A percentile compares a stretch with the other conserved stretches of the same genome.
phyloP scores from a whole-genome alignment of 2,888 invertebrate species.

The Heliconius aoede region DNA sequence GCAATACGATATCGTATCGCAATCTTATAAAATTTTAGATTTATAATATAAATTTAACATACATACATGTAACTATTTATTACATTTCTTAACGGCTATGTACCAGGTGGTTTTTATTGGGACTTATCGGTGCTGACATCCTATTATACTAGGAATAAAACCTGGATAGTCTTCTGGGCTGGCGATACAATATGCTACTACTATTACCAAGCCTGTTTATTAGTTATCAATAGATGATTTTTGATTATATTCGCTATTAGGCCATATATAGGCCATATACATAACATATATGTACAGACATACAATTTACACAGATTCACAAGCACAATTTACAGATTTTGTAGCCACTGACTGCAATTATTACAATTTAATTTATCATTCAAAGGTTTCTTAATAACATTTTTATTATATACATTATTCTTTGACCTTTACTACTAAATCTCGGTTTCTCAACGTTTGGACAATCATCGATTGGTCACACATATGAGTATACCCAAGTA shows the following conservation, averaged over 20 bases:
- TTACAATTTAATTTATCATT: slow-evolving; percentile 7
- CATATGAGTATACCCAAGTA: neutral
- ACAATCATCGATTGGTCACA: slow-evolving; percentile 26
- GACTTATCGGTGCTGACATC: neutral
- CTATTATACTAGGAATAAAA: too few species aligned
- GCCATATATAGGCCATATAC: neutral
- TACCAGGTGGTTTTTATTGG: neutral
- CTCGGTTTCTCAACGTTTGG: slow-evolving; percentile 23
- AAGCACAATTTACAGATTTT: too few species aligned
- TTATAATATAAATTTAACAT: too few species aligned
- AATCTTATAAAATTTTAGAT: neutral
- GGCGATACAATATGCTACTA: too few species aligned
- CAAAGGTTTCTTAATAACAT: slow-evolving; percentile 15
- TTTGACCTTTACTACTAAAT: slow-evolving; percentile 27
- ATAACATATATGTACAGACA: neutral
- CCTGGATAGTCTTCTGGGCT: too few species aligned
- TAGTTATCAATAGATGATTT: neutral
- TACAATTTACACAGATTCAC: too few species aligned
- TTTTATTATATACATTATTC: slow-evolving; percentile 19
- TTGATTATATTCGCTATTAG: neutral
- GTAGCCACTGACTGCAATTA: too few species aligned
- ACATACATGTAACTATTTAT: neutral
- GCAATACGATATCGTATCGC: slow-evolving; percentile 1
- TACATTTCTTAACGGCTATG: neutral
- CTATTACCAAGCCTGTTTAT: neutral